Evolutionary conservation across 1,140 invertebrate species (phyloP).

Genomic region (Lasaia peninsularis): DNA sequence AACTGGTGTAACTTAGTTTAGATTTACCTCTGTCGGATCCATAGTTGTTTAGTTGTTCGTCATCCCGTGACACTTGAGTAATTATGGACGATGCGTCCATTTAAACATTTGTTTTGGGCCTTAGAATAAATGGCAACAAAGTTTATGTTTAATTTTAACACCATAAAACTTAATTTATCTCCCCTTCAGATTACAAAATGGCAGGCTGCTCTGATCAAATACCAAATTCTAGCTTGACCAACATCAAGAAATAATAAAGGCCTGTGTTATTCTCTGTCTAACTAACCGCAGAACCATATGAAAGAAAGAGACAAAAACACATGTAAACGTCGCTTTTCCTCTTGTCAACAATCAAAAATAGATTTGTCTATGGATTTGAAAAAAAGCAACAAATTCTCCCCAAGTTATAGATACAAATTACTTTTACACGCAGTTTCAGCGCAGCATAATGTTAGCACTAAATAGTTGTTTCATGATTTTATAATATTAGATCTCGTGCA

Average conservation of each 20-base stretch:
- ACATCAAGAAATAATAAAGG: conserved; percentile 44
- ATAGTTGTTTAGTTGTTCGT: conserved; percentile 95
- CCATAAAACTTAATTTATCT: conserved; percentile 78
- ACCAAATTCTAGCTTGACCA: conserved; percentile 63
- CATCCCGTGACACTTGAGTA: conserved; percentile 97
- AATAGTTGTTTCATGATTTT: too few relatives aligned
- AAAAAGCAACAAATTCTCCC: background rate
- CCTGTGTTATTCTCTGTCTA: conserved; percentile 38
- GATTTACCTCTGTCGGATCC: conserved; percentile 93
- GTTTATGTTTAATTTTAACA: conserved; percentile 73
- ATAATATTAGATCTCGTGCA: too few relatives aligned
- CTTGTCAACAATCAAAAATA: conserved; percentile 63
- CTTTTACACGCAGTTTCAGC: too few relatives aligned
- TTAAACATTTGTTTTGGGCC: conserved; percentile 77
- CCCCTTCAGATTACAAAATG: conserved; percentile 77
- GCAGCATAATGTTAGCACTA: too few relatives aligned
- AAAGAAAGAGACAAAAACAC: conserved; percentile 25
- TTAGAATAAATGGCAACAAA: conserved; percentile 70
- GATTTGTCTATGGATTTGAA: conserved; percentile 18
- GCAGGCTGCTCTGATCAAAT: conserved; percentile 75
- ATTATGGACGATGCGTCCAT: conserved; percentile 99
- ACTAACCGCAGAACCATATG: background rate
- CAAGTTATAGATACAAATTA: too few relatives aligned
- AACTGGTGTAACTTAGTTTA: conserved; percentile 77
- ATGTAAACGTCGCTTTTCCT: conserved; percentile 34